Base-by-base conservation (phyloP, 2,888 invertebrate genomes). In the Morpho helenor region DNA sequence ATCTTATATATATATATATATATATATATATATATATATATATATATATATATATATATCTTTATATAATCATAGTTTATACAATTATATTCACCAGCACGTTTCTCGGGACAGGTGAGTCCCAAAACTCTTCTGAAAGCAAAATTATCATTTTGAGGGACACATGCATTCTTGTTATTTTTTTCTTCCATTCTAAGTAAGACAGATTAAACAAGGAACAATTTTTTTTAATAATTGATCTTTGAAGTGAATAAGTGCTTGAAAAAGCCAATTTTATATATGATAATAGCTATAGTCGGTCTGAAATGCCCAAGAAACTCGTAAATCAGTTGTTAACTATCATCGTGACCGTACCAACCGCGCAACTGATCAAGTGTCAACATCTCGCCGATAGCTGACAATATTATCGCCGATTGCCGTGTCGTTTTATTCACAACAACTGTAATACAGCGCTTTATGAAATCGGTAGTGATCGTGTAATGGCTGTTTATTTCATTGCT, bases 301-400 rank as follows among this genome's bases (percentile, higher is more conserved):
- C 22, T 23, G 8, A 42, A 43, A 50, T 45, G 31, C 10, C 8
- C 44, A 44, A 23, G 45, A 39, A 45, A 47, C 3, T 47, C 22
- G 52, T 63, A 58, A 63, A 62, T 59, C 57, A 60, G 49, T 22
- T 50, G 63, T 57, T 61, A 56, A 60, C 66, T 60, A 60, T 66
- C 65, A 62, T 65, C 63, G 60, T 61, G 64, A 64, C 51, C 57
- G 41, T 48, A 48, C 59, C 59, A 41, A 52, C 57, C 49, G 57
- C 46, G 52, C 51, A 58, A 57, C 58, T 59, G 66, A 63, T 69
- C 68, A 62, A 57, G 62, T 65, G 66, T 63, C 68, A 69, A 68
- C 68, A 66, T 70, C 65, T 65, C 60, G 68, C 69, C 65, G 70
- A 70, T 70, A 69, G 62, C 71, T 71, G 74, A 74, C 73, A 74